These are phyloP conservation scores for Acanthurus tractus DNA, from an alignment of 2,797 vertebrate species.

Conservation along the genomic window DNA sequence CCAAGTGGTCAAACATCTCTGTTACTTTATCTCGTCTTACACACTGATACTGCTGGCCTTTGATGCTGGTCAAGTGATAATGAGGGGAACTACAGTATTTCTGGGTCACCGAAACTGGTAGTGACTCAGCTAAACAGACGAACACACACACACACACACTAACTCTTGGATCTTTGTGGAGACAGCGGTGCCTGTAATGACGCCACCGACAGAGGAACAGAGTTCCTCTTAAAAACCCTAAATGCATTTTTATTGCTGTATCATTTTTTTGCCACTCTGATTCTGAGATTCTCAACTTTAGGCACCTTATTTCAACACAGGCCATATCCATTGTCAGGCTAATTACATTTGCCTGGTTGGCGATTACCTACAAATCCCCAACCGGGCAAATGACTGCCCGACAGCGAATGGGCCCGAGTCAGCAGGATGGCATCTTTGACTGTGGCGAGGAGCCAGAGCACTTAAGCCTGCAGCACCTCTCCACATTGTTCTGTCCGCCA, in stretches of 20 bases:
- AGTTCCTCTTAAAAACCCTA: neutral
- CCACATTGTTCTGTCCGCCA: slow-evolving; percentile 63
- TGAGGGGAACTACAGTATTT: slow-evolving; percentile 60
- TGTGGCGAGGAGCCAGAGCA: slow-evolving; percentile 50
- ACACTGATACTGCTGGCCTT: slow-evolving; percentile 15
- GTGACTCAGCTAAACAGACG: slow-evolving; percentile 52
- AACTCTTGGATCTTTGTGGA: slow-evolving; percentile 32
- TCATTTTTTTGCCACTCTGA: neutral
- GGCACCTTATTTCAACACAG: slow-evolving; percentile 3
- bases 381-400: slow-evolving; percentile 23
- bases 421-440: slow-evolving; percentile 70
- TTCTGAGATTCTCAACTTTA: neutral
- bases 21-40: slow-evolving; percentile 31
- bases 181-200: neutral
- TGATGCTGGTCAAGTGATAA: slow-evolving; percentile 57
- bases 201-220: neutral
- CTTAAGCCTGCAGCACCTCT: slow-evolving; percentile 69
- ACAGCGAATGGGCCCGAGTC: slow-evolving; percentile 69
- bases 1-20: neutral
- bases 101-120: slow-evolving; percentile 56
- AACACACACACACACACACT: slow-evolving; percentile 5
- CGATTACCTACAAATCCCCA: slow-evolving; percentile 56
- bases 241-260: neutral
- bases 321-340: slow-evolving; percentile 25
- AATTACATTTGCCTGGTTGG: slow-evolving; percentile 32